A percentile compares a stretch with the other conserved stretches of the same genome.
phyloP scores from a whole-genome alignment of 2,888 invertebrate genomes.

The Oscheius sp. region DNA sequence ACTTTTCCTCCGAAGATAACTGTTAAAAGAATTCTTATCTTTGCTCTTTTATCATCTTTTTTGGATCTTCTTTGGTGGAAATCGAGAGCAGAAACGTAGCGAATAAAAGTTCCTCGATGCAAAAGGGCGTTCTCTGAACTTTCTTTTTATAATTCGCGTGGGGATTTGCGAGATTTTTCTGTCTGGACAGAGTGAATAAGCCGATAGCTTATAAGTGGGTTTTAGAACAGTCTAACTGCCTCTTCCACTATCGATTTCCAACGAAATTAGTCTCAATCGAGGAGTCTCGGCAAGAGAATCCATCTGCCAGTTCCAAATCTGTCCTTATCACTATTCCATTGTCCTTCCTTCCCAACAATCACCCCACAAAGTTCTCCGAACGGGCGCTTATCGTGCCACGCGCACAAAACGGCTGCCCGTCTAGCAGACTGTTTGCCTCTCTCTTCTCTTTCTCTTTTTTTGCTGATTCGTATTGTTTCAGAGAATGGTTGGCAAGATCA shows the following conservation, averaged over 20 bases:
- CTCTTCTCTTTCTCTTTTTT: neutral
- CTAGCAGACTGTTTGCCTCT: neutral
- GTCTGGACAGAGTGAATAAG: no score
- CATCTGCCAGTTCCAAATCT: neutral
- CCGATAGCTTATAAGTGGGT: no score
- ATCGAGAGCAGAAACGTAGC: no score
- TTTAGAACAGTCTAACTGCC: no score
- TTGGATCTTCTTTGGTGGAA: no score
- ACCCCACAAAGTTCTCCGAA: conserved; percentile 22
- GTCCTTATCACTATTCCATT: conserved; percentile 17
- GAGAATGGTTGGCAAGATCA: conserved; percentile 59
- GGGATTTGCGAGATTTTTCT: no score
- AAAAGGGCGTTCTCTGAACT: no score
- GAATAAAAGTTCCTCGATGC: no score
- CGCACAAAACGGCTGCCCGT: conserved; percentile 13
- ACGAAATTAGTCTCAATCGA: neutral
- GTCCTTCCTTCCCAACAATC: neutral
- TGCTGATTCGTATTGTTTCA: neutral
- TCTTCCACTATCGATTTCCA: neutral
- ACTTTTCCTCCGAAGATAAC: no score
- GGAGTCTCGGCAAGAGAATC: neutral
- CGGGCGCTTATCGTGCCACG: conserved; percentile 14
- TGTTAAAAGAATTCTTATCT: no score
- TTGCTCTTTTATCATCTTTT: no score
- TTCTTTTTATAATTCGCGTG: no score